A percentile compares a stretch with the other conserved stretches of the same genome.
Conservation (phyloP, 2,888 invertebrate genomes). For the Darwinula stevensoni region DNA sequence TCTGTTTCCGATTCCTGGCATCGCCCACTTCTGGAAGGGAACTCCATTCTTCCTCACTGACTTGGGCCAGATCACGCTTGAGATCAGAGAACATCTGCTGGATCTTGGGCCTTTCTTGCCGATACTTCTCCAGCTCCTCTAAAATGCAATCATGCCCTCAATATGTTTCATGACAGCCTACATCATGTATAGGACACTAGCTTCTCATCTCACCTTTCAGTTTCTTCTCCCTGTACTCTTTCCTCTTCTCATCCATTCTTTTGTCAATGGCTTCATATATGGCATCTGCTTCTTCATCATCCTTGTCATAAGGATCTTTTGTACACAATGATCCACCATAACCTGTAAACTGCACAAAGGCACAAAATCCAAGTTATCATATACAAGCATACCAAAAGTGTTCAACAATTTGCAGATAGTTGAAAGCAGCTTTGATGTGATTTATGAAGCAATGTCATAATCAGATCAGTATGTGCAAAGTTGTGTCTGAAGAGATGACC, state of each 20-base stretch:
- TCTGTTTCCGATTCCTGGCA: slow-evolving; percentile 76
- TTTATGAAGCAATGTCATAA: too few relatives aligned
- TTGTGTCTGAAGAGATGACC: too few relatives aligned
- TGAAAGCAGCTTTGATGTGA: too few relatives aligned
- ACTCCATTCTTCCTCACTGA: slow-evolving; percentile 82
- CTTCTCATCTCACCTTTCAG: slow-evolving; percentile 23
- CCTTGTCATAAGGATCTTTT: slow-evolving; percentile 99
- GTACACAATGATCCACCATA: slow-evolving; percentile 97
- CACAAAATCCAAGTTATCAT: not conserved
- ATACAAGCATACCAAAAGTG: not conserved
- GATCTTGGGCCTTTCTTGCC: slow-evolving; percentile 93
- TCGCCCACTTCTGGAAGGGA: slow-evolving; percentile 98
- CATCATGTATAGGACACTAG: too few relatives aligned
- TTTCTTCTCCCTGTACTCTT: slow-evolving; percentile 70
- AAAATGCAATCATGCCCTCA: slow-evolving; percentile 7
- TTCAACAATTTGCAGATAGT: not conserved
- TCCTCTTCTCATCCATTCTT: slow-evolving; percentile 93
- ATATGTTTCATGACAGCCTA: too few relatives aligned
- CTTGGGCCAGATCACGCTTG: slow-evolving; percentile 43
- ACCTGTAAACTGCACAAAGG: slow-evolving; percentile 49
- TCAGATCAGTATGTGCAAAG: too few relatives aligned
- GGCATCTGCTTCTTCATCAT: slow-evolving; percentile 96
- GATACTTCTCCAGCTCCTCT: slow-evolving; percentile 83
- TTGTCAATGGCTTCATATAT: slow-evolving; percentile 97
- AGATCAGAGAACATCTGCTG: slow-evolving; percentile 97